phyloP scores from a whole-genome alignment of 2,888 invertebrate genomes.

The Drosophila mimetica region DNA sequence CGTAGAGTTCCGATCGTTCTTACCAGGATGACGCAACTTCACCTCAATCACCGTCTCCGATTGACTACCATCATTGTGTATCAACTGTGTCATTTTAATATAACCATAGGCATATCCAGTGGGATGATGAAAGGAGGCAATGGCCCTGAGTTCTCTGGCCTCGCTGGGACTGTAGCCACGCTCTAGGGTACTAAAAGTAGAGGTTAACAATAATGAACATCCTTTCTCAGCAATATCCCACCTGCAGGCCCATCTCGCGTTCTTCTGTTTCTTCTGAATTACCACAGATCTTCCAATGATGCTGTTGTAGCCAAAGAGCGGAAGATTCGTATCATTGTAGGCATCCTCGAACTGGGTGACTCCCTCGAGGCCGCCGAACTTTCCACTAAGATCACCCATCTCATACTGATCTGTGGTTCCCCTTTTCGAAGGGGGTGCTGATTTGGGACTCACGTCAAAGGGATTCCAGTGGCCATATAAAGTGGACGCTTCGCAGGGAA shows the following conservation, averaged over 20 bases:
- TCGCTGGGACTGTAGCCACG: constrained; percentile 95
- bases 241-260: constrained; percentile 91
- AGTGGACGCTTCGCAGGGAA: constrained; percentile 93
- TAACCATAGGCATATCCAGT: constrained; percentile 94
- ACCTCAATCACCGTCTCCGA: constrained; percentile 96
- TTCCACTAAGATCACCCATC: constrained; percentile 93
- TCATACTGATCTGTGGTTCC: constrained; percentile 95
- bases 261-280: constrained; percentile 89
- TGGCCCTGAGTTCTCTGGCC: constrained; percentile 92
- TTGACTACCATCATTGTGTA: constrained; percentile 93
- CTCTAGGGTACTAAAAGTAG: constrained; percentile 88
- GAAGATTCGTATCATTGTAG: constrained; percentile 92
- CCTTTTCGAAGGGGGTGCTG: constrained; percentile 86
- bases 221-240: neutral
- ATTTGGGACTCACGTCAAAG: constrained; percentile 87
- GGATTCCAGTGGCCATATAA: constrained; percentile 96
- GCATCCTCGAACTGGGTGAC: constrained; percentile 86
- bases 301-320: constrained; percentile 92
- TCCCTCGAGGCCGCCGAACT: constrained; percentile 91
- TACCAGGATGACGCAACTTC: constrained; percentile 94
- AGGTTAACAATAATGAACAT: neutral
- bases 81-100: constrained; percentile 93
- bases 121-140: constrained; percentile 95
- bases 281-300: constrained; percentile 94
- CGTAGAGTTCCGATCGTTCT: constrained; percentile 93